Evolutionary conservation across 2,113 vertebrate genomes (phyloP), one percentile per base, ranked within the genome.

Genomic region (Centropus unirufus): DNA sequence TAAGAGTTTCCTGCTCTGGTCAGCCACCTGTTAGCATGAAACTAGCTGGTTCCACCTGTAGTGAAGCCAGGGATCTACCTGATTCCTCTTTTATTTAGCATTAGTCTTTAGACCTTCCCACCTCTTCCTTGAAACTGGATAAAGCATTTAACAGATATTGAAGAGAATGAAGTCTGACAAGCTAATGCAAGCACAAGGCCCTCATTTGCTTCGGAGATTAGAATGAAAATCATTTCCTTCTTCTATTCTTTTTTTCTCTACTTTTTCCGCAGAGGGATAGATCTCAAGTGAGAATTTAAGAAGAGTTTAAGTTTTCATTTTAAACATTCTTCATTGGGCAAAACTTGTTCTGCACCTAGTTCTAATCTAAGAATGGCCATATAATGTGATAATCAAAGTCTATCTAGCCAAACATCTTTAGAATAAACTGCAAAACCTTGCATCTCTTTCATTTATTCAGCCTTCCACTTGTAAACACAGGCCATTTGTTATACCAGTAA

Each of bases 391-490:
- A 89, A 30, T 8, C 54, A 39, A 95, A 78, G 32, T 63, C 42
- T 81, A 4, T 47, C 54, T 54, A 86, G 18, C 4, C 12, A 42
- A 42, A 59, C 15, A 46, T 66, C 59, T 83, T 81, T 51, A 47
- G 7, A 23, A 22, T 32, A 77, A 91, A 27, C 34, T 70, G 18
- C 9, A 74, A 90, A 91, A 69, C 39, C 70, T 95, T 59, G 8
- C 26, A 77, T 79, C 32, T 66, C 42, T 79, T 61, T 51, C 47
- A 62, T 66, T 86, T 90, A 55, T 77, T 87, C 36, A 29, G 34
- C 80, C 29, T 70, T 62, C 42, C 39, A 79, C 77, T 90, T 96
- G 83, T 83, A 94, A 91, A 93, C 36, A 94, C n/a, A 55, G 34
- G 29, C 55, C 63, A 67, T 90, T 94, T 92, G 57, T 92, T 95